These are phyloP conservation scores for Crambe crambe DNA, from an alignment of 37 sponge, comb jelly and placozoan species.

Conservation along the genomic window DNA sequence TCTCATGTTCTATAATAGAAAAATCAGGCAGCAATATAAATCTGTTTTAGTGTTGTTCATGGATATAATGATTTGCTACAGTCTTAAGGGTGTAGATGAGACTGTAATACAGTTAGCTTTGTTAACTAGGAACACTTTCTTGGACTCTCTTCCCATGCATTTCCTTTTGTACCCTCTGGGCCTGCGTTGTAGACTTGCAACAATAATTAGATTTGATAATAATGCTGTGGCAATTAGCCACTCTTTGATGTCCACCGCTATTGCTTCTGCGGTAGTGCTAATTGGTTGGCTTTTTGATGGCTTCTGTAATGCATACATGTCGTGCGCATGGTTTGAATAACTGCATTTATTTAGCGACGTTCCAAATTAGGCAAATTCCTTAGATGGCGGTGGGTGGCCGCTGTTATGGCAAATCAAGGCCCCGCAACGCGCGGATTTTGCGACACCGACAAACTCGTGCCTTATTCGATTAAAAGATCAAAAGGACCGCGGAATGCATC, in stretches of 20 bases:
- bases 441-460: constrained; percentile 2
- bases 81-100: too few relatives aligned
- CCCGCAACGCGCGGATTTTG: background rate
- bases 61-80: too few relatives aligned
- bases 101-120: too few relatives aligned
- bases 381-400: background rate
- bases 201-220: too few relatives aligned
- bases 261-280: constrained; percentile 15
- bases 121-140: too few relatives aligned
- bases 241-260: constrained; percentile 10
- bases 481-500: constrained; percentile 57
- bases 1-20: too few relatives aligned
- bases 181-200: too few relatives aligned
- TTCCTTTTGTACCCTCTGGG: too few relatives aligned
- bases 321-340: background rate
- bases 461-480: constrained; percentile 44
- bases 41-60: too few relatives aligned
- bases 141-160: too few relatives aligned
- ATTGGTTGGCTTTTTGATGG: constrained; percentile 17
- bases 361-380: background rate
- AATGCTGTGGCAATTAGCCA: constrained; percentile 6
- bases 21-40: too few relatives aligned
- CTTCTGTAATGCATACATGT: background rate
- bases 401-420: background rate
- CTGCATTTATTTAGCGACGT: background rate